Conservation (phyloP, 2,888 invertebrate genomes). For the Drosophila fulvimacula region DNA sequence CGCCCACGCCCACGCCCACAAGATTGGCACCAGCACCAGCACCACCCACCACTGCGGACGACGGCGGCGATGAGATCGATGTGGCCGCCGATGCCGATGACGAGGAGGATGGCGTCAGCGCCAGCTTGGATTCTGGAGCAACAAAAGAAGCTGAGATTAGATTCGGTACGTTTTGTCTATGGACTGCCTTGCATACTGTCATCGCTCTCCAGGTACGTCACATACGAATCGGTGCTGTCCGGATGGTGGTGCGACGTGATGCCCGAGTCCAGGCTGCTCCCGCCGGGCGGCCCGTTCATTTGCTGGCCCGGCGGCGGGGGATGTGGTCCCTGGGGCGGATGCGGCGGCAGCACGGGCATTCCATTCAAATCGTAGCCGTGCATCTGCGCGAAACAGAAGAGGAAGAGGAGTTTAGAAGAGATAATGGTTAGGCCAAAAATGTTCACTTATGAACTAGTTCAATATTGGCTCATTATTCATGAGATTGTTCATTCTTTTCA, state of each 20-base stretch:
- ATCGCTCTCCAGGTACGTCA: constrained; percentile 96
- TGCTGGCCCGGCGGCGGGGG: constrained; percentile 86
- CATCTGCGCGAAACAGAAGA: constrained; percentile 87
- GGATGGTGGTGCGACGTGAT: constrained; percentile 89
- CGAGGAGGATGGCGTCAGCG: constrained; percentile 82
- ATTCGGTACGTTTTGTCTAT: constrained; percentile 86
- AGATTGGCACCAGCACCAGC: constrained; percentile 42
- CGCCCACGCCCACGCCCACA: constrained; percentile 55
- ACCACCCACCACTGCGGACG: constrained; percentile 52
- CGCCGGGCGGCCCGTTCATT: constrained; percentile 86
- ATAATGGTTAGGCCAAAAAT: too few relatives aligned
- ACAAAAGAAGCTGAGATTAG: constrained; percentile 85
- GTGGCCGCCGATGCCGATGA: constrained; percentile 78
- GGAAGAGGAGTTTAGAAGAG: neutral
- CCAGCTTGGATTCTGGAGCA: constrained; percentile 84
- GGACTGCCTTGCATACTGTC: constrained; percentile 91
- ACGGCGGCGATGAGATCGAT: constrained; percentile 81
- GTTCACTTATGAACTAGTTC: neutral
- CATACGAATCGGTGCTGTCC: constrained; percentile 94
- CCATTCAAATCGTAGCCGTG: constrained; percentile 93
- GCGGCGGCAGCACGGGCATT: constrained; percentile 85
- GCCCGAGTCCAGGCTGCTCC: constrained; percentile 85
- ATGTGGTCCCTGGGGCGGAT: constrained; percentile 85
- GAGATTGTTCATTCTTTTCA: too few relatives aligned
- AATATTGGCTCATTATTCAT: neutral